Evolutionary conservation across 30 jellyfish, hydroid and myxozoan species (phyloP), one percentile per base, ranked within the genome.

Genomic region (Clytia hemisphaerica): DNA sequence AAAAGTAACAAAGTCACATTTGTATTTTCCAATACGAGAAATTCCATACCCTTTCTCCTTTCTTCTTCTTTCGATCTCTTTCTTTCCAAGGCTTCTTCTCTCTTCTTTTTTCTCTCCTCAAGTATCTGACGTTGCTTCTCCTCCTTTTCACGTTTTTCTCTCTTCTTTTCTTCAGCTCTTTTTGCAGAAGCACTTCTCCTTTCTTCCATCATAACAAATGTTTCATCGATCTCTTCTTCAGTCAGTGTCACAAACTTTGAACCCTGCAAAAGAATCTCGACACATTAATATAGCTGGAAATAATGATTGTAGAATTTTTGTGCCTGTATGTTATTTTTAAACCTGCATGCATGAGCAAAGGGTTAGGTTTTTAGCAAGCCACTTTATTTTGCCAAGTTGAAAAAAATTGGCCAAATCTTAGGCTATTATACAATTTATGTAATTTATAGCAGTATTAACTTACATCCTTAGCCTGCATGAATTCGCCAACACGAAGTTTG

Each of bases 401-500:
- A n/a, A n/a, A n/a, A n/a, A n/a, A n/a, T n/a, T n/a, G n/a, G n/a
- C n/a, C n/a, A n/a, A n/a, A n/a, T n/a, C n/a, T n/a, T n/a, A n/a
- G n/a, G n/a, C n/a, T n/a, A n/a, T n/a, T n/a, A n/a, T n/a, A n/a
- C n/a, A n/a, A n/a, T n/a, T n/a, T n/a, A n/a, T n/a, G n/a, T n/a
- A n/a, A n/a, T n/a, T n/a, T n/a, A n/a, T n/a, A n/a, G n/a, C n/a
- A n/a, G n/a, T n/a, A n/a, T n/a, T n/a, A n/a, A n/a, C n/a, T 5
- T 60, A 88, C 97, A 93, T 88, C 91, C 33, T 71, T 82, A 34
- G 98, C 80, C 61, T 90, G 95, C 50, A 82, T 35, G 49, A 90
- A 90, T 26, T 90, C 98, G 10, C 98, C 98, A 69, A 90, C 95
- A 29, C 82, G 55, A 2, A 90, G 46, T 84, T 82, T 90, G 3